Base-by-base conservation (phyloP, 1,140 invertebrate species). In the Drosophila nigrodunni region DNA sequence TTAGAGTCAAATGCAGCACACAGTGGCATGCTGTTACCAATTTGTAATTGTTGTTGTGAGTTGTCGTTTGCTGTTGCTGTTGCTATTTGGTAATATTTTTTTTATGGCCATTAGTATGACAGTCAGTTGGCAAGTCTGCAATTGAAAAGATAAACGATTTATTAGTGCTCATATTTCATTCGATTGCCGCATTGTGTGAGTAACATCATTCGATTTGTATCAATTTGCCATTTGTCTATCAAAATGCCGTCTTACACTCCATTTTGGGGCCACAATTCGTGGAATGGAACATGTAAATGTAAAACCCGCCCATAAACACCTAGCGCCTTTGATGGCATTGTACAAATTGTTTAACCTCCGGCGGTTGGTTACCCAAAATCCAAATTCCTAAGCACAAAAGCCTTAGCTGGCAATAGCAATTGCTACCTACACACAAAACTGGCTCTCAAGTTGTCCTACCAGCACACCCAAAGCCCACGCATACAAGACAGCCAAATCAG, bases 101-200 rank as follows among this genome's bases (percentile, higher is more conserved):
- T 46, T 72, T 72, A 52, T 71, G 79, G 41, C 69, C 64, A 66
- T 69, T 77, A 39, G 77, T 79, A 78, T 68, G 13, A 41, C 55
- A 73, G 66, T 81, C 68, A 75, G 39, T 57, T 73, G 81, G 50
- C 69, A 78, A 80, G 68, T 71, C 77, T 87, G 83, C 80, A 87
- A 87, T 87, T 89, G 80, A 88, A 87, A 70, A 69, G 43, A 87
- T 74, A 68, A 71, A 74, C 59, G 69, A 80, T 71, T 78, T 83
- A 88, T 88, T 68, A 57, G 41, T 46, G 54, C 61, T 77, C 69
- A 47, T 47, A 77, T 79, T 77, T 75, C 67, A 86, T 76, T 82
- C 64, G 50, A 60, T 54, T 75, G 75, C 49, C 82, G 78, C 75
- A 67, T 75, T 69, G 37, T 59, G 62, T 55, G 35, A 55, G 71